These are phyloP conservation scores for Sitophilus oryzae DNA, from an alignment of 1,140 invertebrate genomes.

Conservation along the genomic window DNA sequence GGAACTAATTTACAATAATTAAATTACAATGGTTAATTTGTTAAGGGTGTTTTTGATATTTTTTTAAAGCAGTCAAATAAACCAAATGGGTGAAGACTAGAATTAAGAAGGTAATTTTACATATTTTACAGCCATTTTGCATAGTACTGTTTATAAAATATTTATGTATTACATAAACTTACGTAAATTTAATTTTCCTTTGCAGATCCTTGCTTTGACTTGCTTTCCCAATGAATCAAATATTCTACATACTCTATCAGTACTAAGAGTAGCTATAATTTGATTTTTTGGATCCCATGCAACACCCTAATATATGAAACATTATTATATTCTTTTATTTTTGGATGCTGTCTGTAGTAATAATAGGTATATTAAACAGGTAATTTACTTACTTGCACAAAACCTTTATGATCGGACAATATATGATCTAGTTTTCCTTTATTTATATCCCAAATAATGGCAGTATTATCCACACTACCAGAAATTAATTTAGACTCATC, in stretches of 20 bases:
- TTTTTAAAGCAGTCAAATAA: no score
- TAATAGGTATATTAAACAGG: no score
- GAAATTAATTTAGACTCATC: conserved; percentile 77
- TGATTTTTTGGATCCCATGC: conserved; percentile 41
- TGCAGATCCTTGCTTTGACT: conserved; percentile 64
- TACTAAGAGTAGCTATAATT: conserved; percentile 44
- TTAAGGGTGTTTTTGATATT: no score
- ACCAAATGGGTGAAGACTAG: background rate
- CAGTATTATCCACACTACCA: conserved; percentile 91
- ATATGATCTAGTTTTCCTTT: conserved; percentile 67
- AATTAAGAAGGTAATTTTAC: no score
- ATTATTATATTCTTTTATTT: no score
- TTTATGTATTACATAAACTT: no score
- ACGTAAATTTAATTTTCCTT: conserved; percentile 55
- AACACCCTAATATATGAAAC: conserved; percentile 31
- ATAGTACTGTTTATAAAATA: no score
- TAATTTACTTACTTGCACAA: conserved; percentile 93
- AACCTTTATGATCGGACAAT: conserved; percentile 86
- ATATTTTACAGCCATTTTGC: no score
- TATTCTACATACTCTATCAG: conserved; percentile 53
- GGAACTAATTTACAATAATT: no score
- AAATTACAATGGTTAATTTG: background rate
- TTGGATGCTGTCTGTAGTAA: no score
- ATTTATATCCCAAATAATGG: conserved; percentile 85
- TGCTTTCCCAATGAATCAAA: conserved; percentile 66